Percentiles rank a stretch among this genome's conserved stretches.
phyloP scores from a whole-genome alignment of 2,113 vertebrate genomes.

The Rhynchomys soricoides region DNA sequence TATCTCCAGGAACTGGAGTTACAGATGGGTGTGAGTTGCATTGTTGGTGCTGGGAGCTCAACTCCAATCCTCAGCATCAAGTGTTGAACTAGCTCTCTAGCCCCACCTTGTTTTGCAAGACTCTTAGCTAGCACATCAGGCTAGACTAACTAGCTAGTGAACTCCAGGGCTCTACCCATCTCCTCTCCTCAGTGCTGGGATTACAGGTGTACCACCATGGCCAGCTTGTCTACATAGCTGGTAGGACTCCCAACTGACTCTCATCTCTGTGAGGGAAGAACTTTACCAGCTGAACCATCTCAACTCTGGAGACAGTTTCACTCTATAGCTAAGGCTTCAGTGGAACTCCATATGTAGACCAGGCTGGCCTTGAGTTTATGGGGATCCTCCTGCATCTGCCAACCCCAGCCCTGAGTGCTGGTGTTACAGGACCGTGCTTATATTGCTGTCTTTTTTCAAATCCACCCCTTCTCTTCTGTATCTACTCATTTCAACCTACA shows the following conservation, averaged over 20 bases:
- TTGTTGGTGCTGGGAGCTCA: neutral
- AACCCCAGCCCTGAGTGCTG: neutral
- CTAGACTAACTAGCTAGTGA: neutral
- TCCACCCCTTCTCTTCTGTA: neutral
- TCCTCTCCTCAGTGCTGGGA: too few relatives aligned
- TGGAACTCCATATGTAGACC: neutral
- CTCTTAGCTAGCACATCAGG: neutral
- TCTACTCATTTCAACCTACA: neutral
- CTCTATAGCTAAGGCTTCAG: neutral
- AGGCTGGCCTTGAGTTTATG: neutral
- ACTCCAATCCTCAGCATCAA: neutral
- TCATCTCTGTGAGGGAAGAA: neutral
- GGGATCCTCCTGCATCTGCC: neutral
- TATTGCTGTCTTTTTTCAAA: neutral
- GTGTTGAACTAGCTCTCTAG: neutral
- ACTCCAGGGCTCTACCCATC: neutral
- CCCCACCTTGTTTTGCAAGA: neutral
- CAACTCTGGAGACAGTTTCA: neutral
- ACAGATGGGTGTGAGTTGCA: neutral
- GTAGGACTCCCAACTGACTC: neutral
- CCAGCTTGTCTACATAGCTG: neutral
- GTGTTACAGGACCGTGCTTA: too few relatives aligned
- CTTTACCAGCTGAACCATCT: neutral
- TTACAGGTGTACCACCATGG: too few relatives aligned
- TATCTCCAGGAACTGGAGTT: neutral